A percentile compares a stretch with the other conserved stretches of the same genome.
These are phyloP conservation scores for Aethina tumida DNA, from an alignment of 1,140 invertebrate genomes.

Conservation along the genomic window DNA sequence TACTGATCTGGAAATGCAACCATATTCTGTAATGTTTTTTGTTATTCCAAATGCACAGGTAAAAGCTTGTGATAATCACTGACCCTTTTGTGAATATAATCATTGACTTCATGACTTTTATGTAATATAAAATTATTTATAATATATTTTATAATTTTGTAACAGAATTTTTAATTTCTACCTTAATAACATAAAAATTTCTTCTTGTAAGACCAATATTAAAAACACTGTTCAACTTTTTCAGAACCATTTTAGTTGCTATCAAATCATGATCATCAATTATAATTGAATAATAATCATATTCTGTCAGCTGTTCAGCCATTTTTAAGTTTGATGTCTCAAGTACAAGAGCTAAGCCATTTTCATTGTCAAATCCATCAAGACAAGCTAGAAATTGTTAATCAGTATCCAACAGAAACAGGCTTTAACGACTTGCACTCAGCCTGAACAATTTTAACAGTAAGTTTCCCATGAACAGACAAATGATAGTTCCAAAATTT, in stretches of 20 bases:
- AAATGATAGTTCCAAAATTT: constrained; percentile 26
- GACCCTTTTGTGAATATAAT: no score
- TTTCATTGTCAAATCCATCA: constrained; percentile 7
- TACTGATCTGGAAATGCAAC: constrained; percentile 40
- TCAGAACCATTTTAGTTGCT: constrained; percentile 21
- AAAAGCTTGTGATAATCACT: constrained; percentile 11
- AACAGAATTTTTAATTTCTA: no score
- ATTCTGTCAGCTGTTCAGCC: constrained; percentile 11
- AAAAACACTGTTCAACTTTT: constrained; percentile 22
- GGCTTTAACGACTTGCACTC: constrained; percentile 14
- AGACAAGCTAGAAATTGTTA: constrained; percentile 11
- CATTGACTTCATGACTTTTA: no score
- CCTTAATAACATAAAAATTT: constrained; percentile 31
- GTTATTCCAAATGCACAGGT: constrained; percentile 27
- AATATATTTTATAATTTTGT: no score
- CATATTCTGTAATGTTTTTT: constrained; percentile 52
- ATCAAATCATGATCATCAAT: constrained; percentile 28
- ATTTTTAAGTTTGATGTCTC: constrained; percentile 18
- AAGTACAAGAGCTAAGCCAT: constrained; percentile 9
- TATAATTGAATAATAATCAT: constrained; percentile 19
- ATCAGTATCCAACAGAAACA: constrained; percentile 3
- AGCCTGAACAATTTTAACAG: constrained; percentile 17
- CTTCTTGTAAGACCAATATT: constrained; percentile 26
- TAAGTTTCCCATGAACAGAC: constrained; percentile 13
- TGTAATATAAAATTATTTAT: no score